These are phyloP conservation scores for Caranx melampygus DNA, from an alignment of 2,113 vertebrate genomes.

Conservation along the genomic window DNA sequence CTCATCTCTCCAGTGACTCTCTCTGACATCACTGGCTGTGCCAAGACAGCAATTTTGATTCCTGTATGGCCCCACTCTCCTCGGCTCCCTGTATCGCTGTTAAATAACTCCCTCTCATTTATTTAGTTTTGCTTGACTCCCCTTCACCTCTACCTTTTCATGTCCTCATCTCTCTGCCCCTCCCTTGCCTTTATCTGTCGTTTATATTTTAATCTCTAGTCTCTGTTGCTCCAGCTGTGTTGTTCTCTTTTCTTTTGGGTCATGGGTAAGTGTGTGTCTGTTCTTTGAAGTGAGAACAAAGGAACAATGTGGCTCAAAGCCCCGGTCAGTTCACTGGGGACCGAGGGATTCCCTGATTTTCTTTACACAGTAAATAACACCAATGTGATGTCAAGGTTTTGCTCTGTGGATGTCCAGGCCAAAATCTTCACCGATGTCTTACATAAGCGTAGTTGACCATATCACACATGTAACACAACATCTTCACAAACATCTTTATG, in stretches of 20 bases:
- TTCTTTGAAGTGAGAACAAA: constrained; percentile 47
- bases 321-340: constrained; percentile 21
- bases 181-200: constrained; percentile 15
- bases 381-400: background rate
- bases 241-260: constrained; percentile 25
- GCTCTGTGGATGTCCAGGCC: background rate
- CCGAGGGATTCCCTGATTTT: constrained; percentile 13
- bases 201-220: constrained; percentile 37
- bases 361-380: background rate
- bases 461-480: background rate
- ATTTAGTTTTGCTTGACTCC: background rate
- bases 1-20: constrained; percentile 38
- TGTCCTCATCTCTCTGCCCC: constrained; percentile 1
- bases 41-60: constrained; percentile 48
- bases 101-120: constrained; percentile 9
- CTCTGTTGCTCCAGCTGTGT: constrained; percentile 8
- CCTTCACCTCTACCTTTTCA: constrained; percentile 2
- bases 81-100: constrained; percentile 6
- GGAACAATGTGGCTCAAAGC: constrained; percentile 30
- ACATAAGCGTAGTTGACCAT: background rate
- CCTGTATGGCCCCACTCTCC: background rate
- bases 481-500: too few relatives aligned
- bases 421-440: background rate
- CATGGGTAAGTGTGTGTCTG: constrained; percentile 4
- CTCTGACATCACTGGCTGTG: constrained; percentile 23